Evolutionary conservation across 2,888 invertebrate species (phyloP), one percentile per base, ranked within the genome.

Genomic region (Caradrina clavipalpis): DNA sequence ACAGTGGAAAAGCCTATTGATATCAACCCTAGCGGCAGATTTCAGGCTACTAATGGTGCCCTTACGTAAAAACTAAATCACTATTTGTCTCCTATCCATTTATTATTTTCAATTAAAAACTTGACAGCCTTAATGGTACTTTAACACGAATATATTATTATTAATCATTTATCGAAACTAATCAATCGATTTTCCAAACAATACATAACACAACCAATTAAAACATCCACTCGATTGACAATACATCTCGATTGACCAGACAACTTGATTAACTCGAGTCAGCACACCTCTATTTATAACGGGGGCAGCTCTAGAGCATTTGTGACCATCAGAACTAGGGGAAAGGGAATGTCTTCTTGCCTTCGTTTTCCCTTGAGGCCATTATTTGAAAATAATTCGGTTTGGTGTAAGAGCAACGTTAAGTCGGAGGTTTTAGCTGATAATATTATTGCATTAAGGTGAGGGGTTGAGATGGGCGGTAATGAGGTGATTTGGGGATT

Each of bases 201-300:
- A 53, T 5, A 70, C 17, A 19, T 45, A 59, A 56, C 21, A 35
- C n/a, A 61, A 47, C 49, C 61, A 65, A 65, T 78, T 69, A 69
- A 59, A 55, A 39, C 31, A 51, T 55, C 47, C 22, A 73, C 31
- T 73, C 63, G 51, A 72, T 56, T 39, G 49, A 45, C 76, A 57
- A 61, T 67, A 68, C 65, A 65, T 65, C 53, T 76, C 72, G 55
- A 66, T 69, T 66, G 69, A 66, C 64, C 57, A 60, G 69, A 74
- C 78, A 67, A 66, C 54, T 74, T 78, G 69, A 78, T 74, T 78
- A 67, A 63, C 51, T 55, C 42, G 57, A 67, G 64, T 70, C 70
- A 61, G 61, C 67, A 57, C 69, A 78, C 64, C 73, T 57, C 68
- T 80, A 73, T 73, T 65, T 70, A 76, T 73, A 60, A 64, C 62